Base-by-base conservation (phyloP, 2,888 invertebrate species). In the Macrophya annulata region DNA sequence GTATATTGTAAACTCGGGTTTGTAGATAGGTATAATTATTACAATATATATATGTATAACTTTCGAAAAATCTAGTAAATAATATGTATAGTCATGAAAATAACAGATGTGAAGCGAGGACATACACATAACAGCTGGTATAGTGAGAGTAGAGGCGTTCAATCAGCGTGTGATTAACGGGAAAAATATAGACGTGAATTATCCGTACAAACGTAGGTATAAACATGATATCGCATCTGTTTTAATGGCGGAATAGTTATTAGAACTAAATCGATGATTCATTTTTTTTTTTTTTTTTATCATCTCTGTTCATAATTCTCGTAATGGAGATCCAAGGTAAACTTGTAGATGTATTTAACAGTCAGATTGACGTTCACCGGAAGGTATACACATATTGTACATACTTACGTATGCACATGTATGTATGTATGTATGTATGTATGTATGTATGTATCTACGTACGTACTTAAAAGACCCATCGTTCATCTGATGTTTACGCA, bases 401-500 rank as follows among this genome's bases (percentile, higher is more conserved):
- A 62, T 31, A 25, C 62, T 55, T 55, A n/a, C 55, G 15, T 55
- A 55, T 4, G 4, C 12, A 55, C 5, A 17, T 55, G 12, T 4
- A n/a, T 55, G 15, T 1, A 15, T 55, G 55, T 55, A 55, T 55
- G n/a, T 55, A 55, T 55, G n/a, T n/a, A 17, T 55, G 12, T 4
- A n/a, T 55, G 15, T 1, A 15, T 55, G 55, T 55, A 55, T 55
- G n/a, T 55, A 55, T 55, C n/a, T n/a, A 55, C 12, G 15, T 55
- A 55, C 55, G 55, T 55, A 5, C n/a, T 17, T 37, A 17, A 37
- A 37, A 15, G 31, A 15, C 17, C 37, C 68, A 37, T 37, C 31
- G 37, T 68, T 68, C 68, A 68, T 68, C 21, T 48, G 21, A 74
- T 45, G 45, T 74, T 74, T 74, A 74, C 74, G 43, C 43, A 74